phyloP scores from a whole-genome alignment of 1,140 invertebrate genomes.

The Lethrus apterus region DNA sequence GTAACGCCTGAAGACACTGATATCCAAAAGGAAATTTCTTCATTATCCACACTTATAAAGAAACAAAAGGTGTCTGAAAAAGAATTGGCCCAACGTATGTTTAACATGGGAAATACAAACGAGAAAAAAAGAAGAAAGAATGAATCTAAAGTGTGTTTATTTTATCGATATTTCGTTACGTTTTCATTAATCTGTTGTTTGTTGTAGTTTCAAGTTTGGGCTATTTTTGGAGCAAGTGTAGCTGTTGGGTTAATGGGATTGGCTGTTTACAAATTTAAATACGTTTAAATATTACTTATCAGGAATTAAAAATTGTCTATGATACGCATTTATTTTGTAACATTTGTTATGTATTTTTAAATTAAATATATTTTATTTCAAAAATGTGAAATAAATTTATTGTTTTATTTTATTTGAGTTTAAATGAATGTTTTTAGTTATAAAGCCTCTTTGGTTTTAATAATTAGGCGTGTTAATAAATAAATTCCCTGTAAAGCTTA shows the following conservation, averaged over 20 bases:
- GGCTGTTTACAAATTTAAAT: constrained; percentile 53
- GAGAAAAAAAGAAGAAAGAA: constrained; percentile 11
- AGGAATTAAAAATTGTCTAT: no score
- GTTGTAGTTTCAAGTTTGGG: constrained; percentile 48
- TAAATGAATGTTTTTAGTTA: no score
- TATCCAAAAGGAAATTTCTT: constrained; percentile 31
- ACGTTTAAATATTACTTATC: no score
- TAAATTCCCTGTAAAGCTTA: no score
- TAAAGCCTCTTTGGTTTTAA: no score
- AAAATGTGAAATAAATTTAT: no score
- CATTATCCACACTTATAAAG: constrained; percentile 24
- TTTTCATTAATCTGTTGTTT: constrained; percentile 6
- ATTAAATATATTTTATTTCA: no score
- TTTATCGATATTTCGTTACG: background rate
- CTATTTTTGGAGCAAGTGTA: constrained; percentile 50
- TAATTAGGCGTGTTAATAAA: no score
- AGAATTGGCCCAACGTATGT: constrained; percentile 35
- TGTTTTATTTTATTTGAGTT: no score
- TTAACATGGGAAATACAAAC: constrained; percentile 17
- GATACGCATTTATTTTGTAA: no score
- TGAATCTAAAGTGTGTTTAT: background rate
- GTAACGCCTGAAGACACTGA: constrained; percentile 27
- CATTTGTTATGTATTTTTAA: no score
- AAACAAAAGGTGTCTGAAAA: constrained; percentile 35
- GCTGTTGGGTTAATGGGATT: constrained; percentile 52